phyloP scores from a whole-genome alignment of 2,113 vertebrate genomes.

The Ictalurus punctatus region DNA sequence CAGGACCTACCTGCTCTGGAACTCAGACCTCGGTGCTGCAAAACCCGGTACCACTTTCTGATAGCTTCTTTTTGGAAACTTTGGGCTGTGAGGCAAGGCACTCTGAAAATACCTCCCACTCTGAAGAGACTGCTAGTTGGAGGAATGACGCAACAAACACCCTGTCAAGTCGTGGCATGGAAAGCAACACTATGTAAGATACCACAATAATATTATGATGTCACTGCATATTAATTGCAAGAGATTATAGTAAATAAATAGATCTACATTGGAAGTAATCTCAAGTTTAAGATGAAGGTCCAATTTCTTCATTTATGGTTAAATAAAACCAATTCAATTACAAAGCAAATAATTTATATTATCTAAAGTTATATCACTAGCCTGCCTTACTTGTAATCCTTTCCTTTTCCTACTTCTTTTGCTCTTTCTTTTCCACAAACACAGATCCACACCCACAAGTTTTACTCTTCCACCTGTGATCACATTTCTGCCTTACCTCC shows the following conservation, averaged over 20 bases:
- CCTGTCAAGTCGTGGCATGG: slow-evolving; percentile 64
- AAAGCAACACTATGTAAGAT: slow-evolving; percentile 65
- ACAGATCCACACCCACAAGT: slow-evolving; percentile 65
- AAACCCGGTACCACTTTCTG: not conserved
- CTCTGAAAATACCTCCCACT: not conserved
- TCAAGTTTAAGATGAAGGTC: not conserved
- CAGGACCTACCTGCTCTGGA: slow-evolving; percentile 52
- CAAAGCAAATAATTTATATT: not conserved
- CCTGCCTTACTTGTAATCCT: not conserved
- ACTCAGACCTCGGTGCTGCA: slow-evolving; percentile 40
- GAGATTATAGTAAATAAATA: not conserved
- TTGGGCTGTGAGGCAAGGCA: not conserved
- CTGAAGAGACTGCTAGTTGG: not conserved
- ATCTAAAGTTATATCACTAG: not conserved
- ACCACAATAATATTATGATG: slow-evolving; percentile 24
- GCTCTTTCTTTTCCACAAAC: slow-evolving; percentile 56
- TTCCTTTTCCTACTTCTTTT: slow-evolving; percentile 20
- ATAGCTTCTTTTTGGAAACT: slow-evolving; percentile 39
- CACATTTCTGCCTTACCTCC: slow-evolving; percentile 21
- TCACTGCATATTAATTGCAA: not conserved
- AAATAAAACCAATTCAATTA: not conserved
- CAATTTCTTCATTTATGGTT: not conserved
- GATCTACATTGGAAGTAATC: not conserved
- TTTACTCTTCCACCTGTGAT: not conserved
- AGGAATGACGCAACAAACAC: slow-evolving; percentile 32